These are phyloP conservation scores for Macrocentrus cingulum DNA, from an alignment of 1,140 invertebrate species.

Conservation along the genomic window DNA sequence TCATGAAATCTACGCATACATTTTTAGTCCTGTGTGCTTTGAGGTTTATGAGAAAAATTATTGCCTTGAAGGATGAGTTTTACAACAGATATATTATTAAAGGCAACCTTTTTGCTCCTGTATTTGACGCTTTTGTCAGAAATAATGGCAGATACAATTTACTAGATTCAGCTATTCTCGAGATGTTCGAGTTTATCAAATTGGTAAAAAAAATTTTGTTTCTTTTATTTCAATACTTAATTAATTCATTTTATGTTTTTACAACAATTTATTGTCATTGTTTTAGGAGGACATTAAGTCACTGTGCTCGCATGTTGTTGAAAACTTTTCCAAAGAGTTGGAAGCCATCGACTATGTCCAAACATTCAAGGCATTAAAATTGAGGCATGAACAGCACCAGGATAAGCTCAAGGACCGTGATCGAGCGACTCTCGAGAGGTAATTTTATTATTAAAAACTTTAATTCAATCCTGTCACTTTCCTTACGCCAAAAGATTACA, in stretches of 20 bases:
- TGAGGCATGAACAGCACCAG: conserved; percentile 92
- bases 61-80: conserved; percentile 97
- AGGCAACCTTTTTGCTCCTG: conserved; percentile 91
- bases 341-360: conserved; percentile 96
- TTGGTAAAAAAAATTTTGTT: conserved; percentile 59
- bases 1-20: conserved; percentile 97
- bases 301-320: conserved; percentile 91
- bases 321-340: conserved; percentile 91
- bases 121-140: conserved; percentile 93
- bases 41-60: conserved; percentile 95
- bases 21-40: conserved; percentile 96
- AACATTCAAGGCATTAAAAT: conserved; percentile 91
- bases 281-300: conserved; percentile 89
- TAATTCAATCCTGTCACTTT: too few relatives aligned
- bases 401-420: conserved; percentile 86
- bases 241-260: conserved; percentile 2
- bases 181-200: conserved; percentile 99
- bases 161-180: conserved; percentile 96
- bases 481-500: too few relatives aligned
- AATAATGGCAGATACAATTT: conserved; percentile 99
- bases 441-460: too few relatives aligned
- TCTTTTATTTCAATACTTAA: conserved; percentile 4
- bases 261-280: conserved; percentile 34
- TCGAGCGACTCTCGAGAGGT: conserved; percentile 73
- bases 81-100: conserved; percentile 97